phyloP scores from a whole-genome alignment of 2,113 vertebrate genomes.

The Odobenus rosmarus region DNA sequence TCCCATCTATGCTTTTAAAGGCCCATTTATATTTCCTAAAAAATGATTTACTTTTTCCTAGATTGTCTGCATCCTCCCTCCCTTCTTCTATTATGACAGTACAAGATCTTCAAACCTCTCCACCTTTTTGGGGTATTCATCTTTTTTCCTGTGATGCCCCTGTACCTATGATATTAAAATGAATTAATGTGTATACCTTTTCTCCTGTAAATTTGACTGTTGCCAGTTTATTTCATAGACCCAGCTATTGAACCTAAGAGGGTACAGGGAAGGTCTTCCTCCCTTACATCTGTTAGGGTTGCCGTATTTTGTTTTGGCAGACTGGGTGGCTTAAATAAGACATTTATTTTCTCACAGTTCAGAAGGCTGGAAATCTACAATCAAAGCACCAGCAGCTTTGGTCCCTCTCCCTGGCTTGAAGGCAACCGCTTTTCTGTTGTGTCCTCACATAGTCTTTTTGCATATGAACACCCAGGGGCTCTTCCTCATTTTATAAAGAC shows the following conservation, averaged over 20 bases:
- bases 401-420: neutral
- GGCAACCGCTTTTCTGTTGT: neutral
- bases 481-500: neutral
- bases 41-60: neutral
- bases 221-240: neutral
- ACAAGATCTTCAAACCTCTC: neutral
- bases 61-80: neutral
- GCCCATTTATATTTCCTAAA: neutral
- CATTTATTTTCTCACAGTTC: neutral
- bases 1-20: neutral
- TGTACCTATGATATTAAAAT: neutral
- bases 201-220: neutral
- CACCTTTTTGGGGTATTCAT: neutral
- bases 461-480: fast-evolving
- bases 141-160: neutral
- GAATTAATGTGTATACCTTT: neutral
- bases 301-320: neutral
- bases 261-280: neutral
- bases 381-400: neutral
- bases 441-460: neutral
- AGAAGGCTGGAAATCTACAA: neutral
- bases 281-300: neutral
- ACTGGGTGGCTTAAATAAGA: neutral
- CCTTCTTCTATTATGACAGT: neutral
- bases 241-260: neutral